A percentile compares a stretch with the other conserved stretches of the same genome.
Evolutionary conservation across 2,113 vertebrate genomes (phyloP).

Genomic region (Micronycteris hirsuta): DNA sequence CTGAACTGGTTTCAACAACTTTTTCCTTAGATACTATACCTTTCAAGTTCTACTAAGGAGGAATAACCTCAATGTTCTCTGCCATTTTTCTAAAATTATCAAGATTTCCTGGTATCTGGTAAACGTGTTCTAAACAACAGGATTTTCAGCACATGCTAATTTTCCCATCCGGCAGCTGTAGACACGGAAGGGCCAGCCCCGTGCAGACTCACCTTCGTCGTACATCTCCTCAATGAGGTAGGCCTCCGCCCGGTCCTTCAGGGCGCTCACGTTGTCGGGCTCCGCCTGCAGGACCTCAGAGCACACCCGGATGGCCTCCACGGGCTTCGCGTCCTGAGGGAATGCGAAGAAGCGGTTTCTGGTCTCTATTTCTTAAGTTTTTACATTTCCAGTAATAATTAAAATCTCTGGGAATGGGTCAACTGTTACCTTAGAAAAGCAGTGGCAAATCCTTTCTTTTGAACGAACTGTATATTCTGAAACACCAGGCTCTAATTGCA

Average conservation of each 20-base stretch:
- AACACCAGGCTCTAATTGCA: conserved; percentile 91
- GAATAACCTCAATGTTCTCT: not conserved
- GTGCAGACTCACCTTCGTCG: conserved; percentile 87
- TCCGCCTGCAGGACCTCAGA: conserved; percentile 89
- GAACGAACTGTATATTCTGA: conserved; percentile 85
- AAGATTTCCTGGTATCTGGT: not conserved
- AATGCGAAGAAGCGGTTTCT: not conserved
- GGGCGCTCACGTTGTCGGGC: conserved; percentile 87
- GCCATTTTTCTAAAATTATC: not conserved
- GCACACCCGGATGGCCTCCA: conserved; percentile 88
- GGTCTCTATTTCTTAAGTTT: not conserved
- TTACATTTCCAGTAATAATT: not conserved
- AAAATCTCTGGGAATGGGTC: not conserved
- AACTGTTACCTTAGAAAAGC: conserved; percentile 88
- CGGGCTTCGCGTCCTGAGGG: conserved; percentile 86
- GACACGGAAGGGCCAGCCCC: not conserved
- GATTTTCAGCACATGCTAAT: not conserved
- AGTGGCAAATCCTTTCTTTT: conserved; percentile 95
- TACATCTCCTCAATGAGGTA: conserved; percentile 93
- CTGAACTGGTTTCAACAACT: not conserved
- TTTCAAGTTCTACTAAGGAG: not conserved
- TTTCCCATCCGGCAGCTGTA: not conserved
- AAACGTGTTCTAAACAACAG: not conserved
- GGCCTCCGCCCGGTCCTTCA: conserved; percentile 95
- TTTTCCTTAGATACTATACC: not conserved